phyloP scores from a whole-genome alignment of 2,888 invertebrate species.

The Drosophila antonietae region DNA sequence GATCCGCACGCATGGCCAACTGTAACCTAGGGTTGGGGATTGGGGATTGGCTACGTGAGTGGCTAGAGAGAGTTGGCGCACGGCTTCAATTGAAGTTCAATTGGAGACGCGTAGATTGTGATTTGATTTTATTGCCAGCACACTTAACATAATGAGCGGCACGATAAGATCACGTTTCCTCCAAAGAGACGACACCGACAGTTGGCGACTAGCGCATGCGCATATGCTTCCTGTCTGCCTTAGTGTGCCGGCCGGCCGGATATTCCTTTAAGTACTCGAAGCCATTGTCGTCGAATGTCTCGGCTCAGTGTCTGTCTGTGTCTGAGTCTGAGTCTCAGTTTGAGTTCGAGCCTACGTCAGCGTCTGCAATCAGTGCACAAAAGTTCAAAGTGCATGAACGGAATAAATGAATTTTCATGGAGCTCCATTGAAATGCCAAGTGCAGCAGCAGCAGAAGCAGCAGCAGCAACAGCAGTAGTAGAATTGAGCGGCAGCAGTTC shows the following conservation, averaged over 20 bases:
- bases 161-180: constrained; percentile 78
- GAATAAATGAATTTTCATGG: constrained; percentile 51
- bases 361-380: constrained; percentile 64
- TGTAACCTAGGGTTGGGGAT: neutral
- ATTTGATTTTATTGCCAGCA: constrained; percentile 78
- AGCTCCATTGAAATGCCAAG: constrained; percentile 51
- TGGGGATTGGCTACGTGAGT: constrained; percentile 55
- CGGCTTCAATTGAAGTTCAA: constrained; percentile 78
- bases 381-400: constrained; percentile 72
- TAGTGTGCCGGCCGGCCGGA: constrained; percentile 50
- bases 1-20: constrained; percentile 45
- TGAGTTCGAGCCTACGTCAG: neutral
- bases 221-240: constrained; percentile 72
- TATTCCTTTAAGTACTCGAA: constrained; percentile 70
- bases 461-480: constrained; percentile 1
- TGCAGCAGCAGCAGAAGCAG: constrained; percentile 38
- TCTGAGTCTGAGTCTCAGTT: neutral
- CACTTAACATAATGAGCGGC: constrained; percentile 78
- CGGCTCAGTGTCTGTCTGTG: constrained; percentile 14
- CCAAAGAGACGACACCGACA: constrained; percentile 45
- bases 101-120: constrained; percentile 62
- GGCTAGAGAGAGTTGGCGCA: constrained; percentile 28
- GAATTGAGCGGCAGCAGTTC: constrained; percentile 22
- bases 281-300: constrained; percentile 41
- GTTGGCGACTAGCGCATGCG: constrained; percentile 66